Evolutionary conservation across 2,113 vertebrate genomes (phyloP).

Genomic region (Saguinus midas): DNA sequence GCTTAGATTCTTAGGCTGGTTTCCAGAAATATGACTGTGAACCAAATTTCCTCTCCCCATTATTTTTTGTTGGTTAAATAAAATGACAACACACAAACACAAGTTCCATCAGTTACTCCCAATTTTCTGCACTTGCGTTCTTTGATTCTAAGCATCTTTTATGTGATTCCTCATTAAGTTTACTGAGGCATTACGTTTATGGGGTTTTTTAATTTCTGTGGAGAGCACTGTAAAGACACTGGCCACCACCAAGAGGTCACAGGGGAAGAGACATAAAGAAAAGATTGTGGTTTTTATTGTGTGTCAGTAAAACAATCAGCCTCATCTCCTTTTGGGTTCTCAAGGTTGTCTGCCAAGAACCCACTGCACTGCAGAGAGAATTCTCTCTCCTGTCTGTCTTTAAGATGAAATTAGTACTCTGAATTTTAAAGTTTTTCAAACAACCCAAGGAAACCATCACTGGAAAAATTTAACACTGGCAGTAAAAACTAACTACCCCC

Average conservation of each 20-base stretch:
- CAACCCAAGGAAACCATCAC: background rate
- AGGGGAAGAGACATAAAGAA: background rate
- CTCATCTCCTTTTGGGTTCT: slow-evolving; percentile 24
- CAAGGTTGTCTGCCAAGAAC: background rate
- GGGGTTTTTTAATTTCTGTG: slow-evolving; percentile 43
- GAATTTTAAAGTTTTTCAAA: slow-evolving; percentile 29
- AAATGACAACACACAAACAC: slow-evolving; percentile 5
- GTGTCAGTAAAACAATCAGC: slow-evolving; percentile 27
- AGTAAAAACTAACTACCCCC: background rate
- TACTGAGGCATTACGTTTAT: slow-evolving; percentile 43
- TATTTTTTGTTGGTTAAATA: slow-evolving; percentile 33
- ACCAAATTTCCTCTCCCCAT: background rate
- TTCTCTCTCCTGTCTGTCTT: slow-evolving; percentile 7
- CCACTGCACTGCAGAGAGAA: background rate
- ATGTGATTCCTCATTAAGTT: slow-evolving; percentile 49
- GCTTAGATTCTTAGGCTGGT: background rate
- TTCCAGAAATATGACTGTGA: background rate
- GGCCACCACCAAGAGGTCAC: background rate
- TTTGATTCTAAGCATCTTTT: slow-evolving; percentile 31
- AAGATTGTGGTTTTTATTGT: background rate
- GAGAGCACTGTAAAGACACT: background rate
- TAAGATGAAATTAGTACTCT: slow-evolving; percentile 21
- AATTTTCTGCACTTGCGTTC: background rate
- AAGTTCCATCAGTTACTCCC: background rate
- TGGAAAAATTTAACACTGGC: slow-evolving; percentile 16